These are phyloP conservation scores for Drosophila aff. DNA, from an alignment of 1,140 invertebrate species.

Conservation along the genomic window DNA sequence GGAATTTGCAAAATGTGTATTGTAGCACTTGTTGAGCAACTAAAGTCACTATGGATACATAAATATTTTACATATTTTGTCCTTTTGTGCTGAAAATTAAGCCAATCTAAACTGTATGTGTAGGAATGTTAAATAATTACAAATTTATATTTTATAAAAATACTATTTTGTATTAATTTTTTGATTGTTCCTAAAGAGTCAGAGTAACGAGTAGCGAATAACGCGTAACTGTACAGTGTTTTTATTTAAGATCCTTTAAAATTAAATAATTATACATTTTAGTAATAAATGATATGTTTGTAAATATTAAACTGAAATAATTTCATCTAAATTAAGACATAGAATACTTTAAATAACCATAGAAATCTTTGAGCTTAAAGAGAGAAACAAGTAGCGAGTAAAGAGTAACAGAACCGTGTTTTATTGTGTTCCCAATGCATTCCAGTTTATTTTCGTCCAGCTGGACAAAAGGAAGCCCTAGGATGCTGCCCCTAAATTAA, in stretches of 20 bases:
- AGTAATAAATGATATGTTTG: not conserved
- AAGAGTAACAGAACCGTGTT: not conserved
- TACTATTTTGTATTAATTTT: no score
- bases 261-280: not conserved
- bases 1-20: conserved; percentile 5
- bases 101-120: not conserved
- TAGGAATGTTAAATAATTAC: no score
- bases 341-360: no score
- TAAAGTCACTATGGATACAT: not conserved
- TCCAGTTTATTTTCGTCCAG: conserved; percentile 20
- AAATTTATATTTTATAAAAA: no score
- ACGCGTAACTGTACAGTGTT: no score
- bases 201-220: no score
- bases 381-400: not conserved
- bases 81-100: not conserved
- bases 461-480: conserved; percentile 36
- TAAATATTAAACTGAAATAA: not conserved
- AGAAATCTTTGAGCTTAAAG: not conserved
- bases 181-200: no score
- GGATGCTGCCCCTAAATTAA: conserved; percentile 39
- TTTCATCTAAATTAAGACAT: not conserved
- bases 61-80: not conserved
- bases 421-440: not conserved
- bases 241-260: not conserved
- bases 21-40: conserved; percentile 27